Percentiles rank a stretch among this genome's conserved stretches.
phyloP scores from a whole-genome alignment of 2,888 invertebrate species.

The Cecidostiba fungosa region DNA sequence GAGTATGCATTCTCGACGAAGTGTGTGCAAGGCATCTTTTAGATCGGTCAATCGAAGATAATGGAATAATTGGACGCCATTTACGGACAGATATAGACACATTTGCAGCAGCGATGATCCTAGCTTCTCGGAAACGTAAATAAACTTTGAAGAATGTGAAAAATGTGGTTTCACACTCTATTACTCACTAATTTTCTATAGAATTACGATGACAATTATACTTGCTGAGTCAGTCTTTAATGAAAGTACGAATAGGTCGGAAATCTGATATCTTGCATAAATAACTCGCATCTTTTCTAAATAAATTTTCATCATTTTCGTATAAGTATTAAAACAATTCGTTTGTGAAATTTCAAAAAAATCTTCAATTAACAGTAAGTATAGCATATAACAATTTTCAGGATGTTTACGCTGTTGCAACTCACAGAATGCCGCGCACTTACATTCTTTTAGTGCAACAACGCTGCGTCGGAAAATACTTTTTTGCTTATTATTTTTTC shows the following conservation, averaged over 20 bases:
- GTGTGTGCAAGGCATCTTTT: not conserved
- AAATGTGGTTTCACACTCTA: constrained; percentile 9
- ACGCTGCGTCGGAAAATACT: not conserved
- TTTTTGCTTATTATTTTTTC: not conserved
- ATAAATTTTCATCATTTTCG: no score
- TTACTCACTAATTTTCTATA: constrained; percentile 21
- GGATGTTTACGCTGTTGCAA: not conserved
- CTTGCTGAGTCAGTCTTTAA: not conserved
- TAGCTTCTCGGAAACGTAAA: constrained; percentile 39
- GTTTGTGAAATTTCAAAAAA: no score
- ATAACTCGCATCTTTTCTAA: not conserved
- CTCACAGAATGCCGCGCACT: not conserved
- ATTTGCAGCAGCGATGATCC: not conserved
- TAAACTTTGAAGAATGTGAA: constrained; percentile 25
- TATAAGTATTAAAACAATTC: no score
- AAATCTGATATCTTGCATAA: not conserved
- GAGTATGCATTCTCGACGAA: not conserved
- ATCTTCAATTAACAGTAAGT: no score
- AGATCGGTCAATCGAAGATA: constrained; percentile 53
- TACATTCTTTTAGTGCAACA: not conserved
- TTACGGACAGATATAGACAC: not conserved
- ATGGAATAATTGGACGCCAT: constrained; percentile 48
- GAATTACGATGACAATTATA: constrained; percentile 24
- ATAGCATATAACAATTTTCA: no score
- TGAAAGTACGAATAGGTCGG: not conserved